These are phyloP conservation scores for Harpalus rufipes DNA, from an alignment of 2,888 invertebrate genomes.

Conservation along the genomic window DNA sequence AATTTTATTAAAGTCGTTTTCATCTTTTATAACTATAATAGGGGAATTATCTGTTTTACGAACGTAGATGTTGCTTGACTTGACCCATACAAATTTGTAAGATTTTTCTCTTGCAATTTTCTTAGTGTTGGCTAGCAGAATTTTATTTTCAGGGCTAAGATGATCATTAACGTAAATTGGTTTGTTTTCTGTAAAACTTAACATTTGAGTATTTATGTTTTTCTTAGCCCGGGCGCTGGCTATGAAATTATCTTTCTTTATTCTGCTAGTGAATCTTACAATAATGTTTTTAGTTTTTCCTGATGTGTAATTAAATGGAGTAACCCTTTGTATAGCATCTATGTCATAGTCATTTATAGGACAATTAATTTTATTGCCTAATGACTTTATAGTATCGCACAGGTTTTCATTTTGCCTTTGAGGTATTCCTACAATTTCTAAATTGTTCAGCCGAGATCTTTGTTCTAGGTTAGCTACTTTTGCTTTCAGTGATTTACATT, in stretches of 20 bases:
- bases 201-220: not conserved
- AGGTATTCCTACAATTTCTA: constrained; percentile 1
- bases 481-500: not conserved
- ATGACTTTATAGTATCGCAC: not conserved
- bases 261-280: not conserved
- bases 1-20: not conserved
- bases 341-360: not conserved
- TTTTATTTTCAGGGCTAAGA: not conserved
- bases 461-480: constrained; percentile 3
- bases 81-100: not conserved
- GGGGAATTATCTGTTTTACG: not conserved
- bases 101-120: not conserved
- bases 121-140: not conserved
- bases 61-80: not conserved
- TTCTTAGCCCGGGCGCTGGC: not conserved
- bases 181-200: not conserved
- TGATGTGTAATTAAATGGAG: not conserved
- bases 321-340: not conserved
- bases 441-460: not conserved
- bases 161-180: not conserved
- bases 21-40: not conserved
- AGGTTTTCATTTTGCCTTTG: not conserved
- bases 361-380: not conserved
- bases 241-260: not conserved
- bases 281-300: not conserved